Base-by-base conservation (phyloP, 2,113 vertebrate genomes). In the Falco punctatus region DNA sequence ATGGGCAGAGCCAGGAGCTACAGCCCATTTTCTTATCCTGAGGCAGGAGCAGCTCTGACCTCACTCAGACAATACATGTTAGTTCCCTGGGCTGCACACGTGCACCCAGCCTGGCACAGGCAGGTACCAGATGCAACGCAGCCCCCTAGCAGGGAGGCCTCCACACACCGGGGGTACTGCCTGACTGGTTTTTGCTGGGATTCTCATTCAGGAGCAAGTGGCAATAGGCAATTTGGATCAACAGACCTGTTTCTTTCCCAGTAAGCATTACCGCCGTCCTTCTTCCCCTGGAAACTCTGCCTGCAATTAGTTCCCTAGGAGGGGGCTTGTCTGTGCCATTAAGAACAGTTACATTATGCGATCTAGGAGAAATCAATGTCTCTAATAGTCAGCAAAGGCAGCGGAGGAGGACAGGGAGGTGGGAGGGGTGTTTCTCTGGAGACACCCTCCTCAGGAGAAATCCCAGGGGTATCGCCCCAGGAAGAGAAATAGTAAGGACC, bases 341-440 rank as follows among this genome's bases (percentile, higher is more conserved):
- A 98, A 90, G 97, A 95, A 96, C 95, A 96, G 96, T 79, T 98
- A 89, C 74, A 92, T 94, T 96, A 95, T 1, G 11, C 42, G 85
- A 97, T 97, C 96, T 90, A 97, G 95, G 91, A 96, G 94, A 97
- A 97, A 98, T 98, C 96, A 93, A 97, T 88, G 98, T 93, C 89
- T 96, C 90, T 97, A 97, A 94, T 92, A 96, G 96, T 91, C 81
- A 95, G 89, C 57, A 95, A 93, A 98, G 90, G 79, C 91, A 94
- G 77, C 10, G 38, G 61, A 91, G 58, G 58, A 93, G n/a, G 42
- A 77, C 22, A 72, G 82, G 83, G 82, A 28, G 77, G 83, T 88
- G 86, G 88, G 82, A 93, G 73, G 83, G 62, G n/a, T 91, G 40
- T 93, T 96, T 77, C 96, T 90, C 92, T 94, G 78, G 90, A 94